A percentile compares a stretch with the other conserved stretches of the same genome.
phyloP scores from a whole-genome alignment of 2,797 vertebrate species.

The Sebastes minor region DNA sequence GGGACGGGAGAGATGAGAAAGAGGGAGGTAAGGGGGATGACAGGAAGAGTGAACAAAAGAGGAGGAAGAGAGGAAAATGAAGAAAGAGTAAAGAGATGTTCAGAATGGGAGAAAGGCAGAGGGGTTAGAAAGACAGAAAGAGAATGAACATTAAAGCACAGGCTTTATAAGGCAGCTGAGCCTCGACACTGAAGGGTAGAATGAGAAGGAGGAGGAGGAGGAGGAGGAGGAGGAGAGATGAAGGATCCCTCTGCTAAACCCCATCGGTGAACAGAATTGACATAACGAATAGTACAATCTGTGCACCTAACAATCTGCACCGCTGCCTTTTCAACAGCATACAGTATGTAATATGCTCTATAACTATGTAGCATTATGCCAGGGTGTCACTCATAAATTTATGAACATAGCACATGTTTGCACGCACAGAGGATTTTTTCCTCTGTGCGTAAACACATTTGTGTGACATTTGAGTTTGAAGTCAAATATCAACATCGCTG shows the following conservation, averaged over 20 bases:
- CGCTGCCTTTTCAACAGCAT: neutral
- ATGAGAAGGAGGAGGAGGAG: slow-evolving; percentile 14
- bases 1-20: neutral
- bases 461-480: slow-evolving; percentile 37
- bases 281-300: slow-evolving; percentile 38
- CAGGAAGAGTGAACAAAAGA: neutral
- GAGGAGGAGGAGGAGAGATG: slow-evolving; percentile 5
- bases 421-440: neutral
- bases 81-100: neutral
- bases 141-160: slow-evolving; percentile 32
- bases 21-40: neutral
- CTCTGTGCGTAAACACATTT: neutral
- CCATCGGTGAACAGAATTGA: slow-evolving; percentile 21
- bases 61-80: neutral
- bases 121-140: neutral
- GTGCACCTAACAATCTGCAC: slow-evolving; percentile 14
- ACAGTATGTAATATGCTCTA: neutral
- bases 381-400: slow-evolving; percentile 15
- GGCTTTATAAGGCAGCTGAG: slow-evolving; percentile 38
- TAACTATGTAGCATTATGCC: neutral
- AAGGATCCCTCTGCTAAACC: slow-evolving; percentile 28
- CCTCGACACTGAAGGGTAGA: slow-evolving; percentile 17
- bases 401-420: neutral
- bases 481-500: slow-evolving; percentile 49
- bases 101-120: neutral